Conservation (phyloP, 2,888 invertebrate species). For the Apodemia mormo region DNA sequence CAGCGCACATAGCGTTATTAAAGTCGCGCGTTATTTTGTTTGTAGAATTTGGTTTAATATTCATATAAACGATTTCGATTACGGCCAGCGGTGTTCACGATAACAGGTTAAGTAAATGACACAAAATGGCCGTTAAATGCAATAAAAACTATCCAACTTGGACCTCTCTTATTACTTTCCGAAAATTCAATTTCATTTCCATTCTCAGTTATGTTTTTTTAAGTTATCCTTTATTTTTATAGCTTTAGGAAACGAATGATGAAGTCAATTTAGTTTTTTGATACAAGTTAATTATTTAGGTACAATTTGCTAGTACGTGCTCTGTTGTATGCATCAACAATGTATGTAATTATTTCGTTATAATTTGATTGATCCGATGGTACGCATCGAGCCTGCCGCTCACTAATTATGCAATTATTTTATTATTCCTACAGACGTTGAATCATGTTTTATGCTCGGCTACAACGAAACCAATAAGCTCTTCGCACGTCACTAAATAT, state of each 20-base stretch:
- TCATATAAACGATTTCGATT: slow-evolving; percentile 2
- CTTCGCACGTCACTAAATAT: slow-evolving; percentile 17
- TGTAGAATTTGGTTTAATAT: slow-evolving; percentile 16
- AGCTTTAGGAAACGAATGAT: slow-evolving; percentile 44
- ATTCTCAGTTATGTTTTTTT: slow-evolving; percentile 46
- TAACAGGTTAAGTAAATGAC: slow-evolving; percentile 74
- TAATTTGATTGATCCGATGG: slow-evolving; percentile 24
- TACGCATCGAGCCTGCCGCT: slow-evolving; percentile 21
- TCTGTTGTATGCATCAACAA: slow-evolving; percentile 9
- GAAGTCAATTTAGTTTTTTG: slow-evolving; percentile 46
- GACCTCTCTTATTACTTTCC: slow-evolving; percentile 58
- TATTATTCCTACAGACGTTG: slow-evolving; percentile 16
- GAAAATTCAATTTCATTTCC: slow-evolving; percentile 67
- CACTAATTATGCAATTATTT: slow-evolving; percentile 18
- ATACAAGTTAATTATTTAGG: slow-evolving; percentile 30
- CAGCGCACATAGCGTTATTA: background rate
- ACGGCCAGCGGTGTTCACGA: slow-evolving; percentile 51
- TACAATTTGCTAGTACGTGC: slow-evolving; percentile 33
- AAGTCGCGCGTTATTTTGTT: slow-evolving; percentile 10
- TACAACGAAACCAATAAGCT: slow-evolving; percentile 18
- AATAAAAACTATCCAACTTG: slow-evolving; percentile 61
- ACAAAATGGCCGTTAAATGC: slow-evolving; percentile 60
- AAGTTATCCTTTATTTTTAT: slow-evolving; percentile 45
- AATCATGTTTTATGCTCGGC: slow-evolving; percentile 19
- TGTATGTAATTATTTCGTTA: slow-evolving; percentile 26